Percentiles rank a stretch among this genome's conserved stretches.
Conservation (phyloP, 1,140 invertebrate genomes). For the Ostrea edulis region DNA sequence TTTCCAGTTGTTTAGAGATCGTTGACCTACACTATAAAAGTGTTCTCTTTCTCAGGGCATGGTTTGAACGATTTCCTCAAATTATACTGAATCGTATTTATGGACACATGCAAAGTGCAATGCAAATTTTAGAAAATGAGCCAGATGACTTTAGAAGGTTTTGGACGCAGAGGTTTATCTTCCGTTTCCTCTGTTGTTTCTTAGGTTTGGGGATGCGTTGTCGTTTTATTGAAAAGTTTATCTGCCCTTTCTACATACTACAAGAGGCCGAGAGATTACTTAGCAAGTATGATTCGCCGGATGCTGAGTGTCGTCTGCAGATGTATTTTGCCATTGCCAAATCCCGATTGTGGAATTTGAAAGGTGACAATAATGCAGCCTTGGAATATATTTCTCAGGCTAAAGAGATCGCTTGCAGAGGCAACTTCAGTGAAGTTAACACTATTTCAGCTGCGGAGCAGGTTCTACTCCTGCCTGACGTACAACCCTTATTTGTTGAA, state of each 20-base stretch:
- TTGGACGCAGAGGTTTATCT: background rate
- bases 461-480: background rate
- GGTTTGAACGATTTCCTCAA: background rate
- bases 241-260: background rate
- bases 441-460: background rate
- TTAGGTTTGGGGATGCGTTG: constrained; percentile 8
- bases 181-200: background rate
- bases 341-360: constrained; percentile 5
- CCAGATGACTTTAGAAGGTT: background rate
- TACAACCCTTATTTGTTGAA: too few species aligned
- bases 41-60: background rate
- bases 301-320: background rate
- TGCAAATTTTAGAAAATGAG: background rate
- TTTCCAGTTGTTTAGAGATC: background rate
- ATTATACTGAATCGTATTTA: background rate
- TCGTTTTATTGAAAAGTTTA: background rate
- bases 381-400: background rate
- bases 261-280: constrained; percentile 3
- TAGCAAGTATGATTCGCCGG: background rate
- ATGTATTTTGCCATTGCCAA: constrained; percentile 20
- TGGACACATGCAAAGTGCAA: background rate
- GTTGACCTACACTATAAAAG: background rate
- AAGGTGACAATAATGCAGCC: background rate
- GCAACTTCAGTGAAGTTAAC: background rate
- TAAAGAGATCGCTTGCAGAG: background rate